Evolutionary conservation across 2,797 vertebrate species (phyloP).

Genomic region (Silurus aristotelis): DNA sequence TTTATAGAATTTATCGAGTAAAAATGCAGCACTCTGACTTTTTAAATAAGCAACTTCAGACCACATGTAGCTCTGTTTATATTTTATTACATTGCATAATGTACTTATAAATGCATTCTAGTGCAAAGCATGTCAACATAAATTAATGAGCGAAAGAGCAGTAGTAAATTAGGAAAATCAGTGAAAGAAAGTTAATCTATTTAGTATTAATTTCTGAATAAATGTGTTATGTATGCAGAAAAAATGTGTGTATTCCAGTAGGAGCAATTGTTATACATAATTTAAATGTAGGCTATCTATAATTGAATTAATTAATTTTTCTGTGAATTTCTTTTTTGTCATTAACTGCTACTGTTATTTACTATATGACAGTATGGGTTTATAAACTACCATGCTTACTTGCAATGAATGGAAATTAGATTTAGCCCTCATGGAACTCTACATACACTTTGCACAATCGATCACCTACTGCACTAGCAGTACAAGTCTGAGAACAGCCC

Average conservation of each 20-base stretch:
- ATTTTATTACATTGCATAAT: background rate
- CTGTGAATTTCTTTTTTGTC: background rate
- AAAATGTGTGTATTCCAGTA: background rate
- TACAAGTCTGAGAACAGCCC: conserved; percentile 40
- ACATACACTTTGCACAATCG: conserved; percentile 32
- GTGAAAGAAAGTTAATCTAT: background rate
- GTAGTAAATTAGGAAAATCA: background rate
- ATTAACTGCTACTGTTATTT: conserved; percentile 1
- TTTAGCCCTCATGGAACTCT: conserved; percentile 1
- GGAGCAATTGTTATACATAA: background rate
- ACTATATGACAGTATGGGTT: background rate
- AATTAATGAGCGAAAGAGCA: background rate
- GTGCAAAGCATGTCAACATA: background rate
- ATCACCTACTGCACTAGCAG: conserved; percentile 35
- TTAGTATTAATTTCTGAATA: background rate
- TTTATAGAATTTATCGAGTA: conserved; percentile 21
- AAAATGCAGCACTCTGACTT: conserved; percentile 13
- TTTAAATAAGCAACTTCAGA: conserved; percentile 33
- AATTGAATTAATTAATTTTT: no score
- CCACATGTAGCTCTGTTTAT: background rate
- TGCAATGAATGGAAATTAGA: conserved; percentile 20
- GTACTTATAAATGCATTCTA: background rate
- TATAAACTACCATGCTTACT: background rate
- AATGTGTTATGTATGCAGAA: background rate
- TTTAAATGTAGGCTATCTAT: background rate